Evolutionary conservation across 2,797 vertebrate species (phyloP).

Genomic region (Eupleurogrammus muticus): DNA sequence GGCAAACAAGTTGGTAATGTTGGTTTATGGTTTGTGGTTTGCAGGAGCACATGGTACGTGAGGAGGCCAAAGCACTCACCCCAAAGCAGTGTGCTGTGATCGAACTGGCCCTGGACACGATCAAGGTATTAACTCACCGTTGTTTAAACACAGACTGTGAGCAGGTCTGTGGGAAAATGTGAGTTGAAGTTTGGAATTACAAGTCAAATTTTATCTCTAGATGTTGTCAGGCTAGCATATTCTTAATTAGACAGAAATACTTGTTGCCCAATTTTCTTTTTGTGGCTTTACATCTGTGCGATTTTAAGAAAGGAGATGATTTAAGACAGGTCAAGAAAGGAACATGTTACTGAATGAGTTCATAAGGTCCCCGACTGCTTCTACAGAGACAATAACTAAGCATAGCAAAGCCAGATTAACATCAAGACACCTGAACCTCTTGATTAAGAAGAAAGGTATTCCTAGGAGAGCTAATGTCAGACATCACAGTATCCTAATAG

Average conservation of each 20-base stretch:
- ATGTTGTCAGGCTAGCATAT: neutral
- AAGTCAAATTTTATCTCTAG: neutral
- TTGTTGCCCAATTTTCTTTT: neutral
- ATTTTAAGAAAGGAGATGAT: too few species aligned
- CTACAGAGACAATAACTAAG: constrained; percentile 2
- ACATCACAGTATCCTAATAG: neutral
- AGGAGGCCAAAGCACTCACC: constrained; percentile 96
- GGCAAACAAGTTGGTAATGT: constrained; percentile 7
- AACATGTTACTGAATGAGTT: neutral
- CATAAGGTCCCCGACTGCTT: neutral
- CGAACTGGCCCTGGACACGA: constrained; percentile 96
- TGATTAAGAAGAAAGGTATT: neutral
- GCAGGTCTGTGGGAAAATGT: neutral
- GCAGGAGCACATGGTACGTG: constrained; percentile 98
- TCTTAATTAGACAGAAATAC: neutral
- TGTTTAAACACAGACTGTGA: neutral
- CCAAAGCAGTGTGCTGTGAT: constrained; percentile 98
- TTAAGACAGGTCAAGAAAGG: neutral
- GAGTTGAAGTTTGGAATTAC: neutral
- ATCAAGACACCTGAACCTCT: neutral
- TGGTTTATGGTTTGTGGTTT: neutral
- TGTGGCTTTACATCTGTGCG: neutral
- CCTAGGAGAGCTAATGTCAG: neutral
- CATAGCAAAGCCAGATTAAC: neutral
- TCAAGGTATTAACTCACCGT: constrained; percentile 87